Conservation (phyloP, 2,888 invertebrate species). For the Cantharis nigra region DNA sequence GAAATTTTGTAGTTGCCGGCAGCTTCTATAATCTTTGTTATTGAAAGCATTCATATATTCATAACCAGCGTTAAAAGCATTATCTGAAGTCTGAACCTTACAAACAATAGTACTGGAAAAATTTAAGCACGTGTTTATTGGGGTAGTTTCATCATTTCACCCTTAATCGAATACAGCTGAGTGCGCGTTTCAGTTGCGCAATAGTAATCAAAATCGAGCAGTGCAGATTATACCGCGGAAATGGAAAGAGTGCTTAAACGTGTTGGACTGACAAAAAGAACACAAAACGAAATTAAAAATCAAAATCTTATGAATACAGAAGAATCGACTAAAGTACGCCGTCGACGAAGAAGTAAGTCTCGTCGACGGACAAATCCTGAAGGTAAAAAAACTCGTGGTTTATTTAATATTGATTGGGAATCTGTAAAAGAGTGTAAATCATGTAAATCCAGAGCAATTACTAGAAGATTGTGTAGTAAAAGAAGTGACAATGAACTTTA, state of each 20-base stretch:
- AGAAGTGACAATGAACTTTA: conserved; percentile 83
- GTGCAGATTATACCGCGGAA: conserved; percentile 47
- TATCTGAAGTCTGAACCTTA: neutral
- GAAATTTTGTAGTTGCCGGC: neutral
- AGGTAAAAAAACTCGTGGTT: conserved; percentile 50
- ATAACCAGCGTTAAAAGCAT: neutral
- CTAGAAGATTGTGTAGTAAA: conserved; percentile 75
- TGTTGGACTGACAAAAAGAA: conserved; percentile 53
- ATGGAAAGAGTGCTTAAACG: conserved; percentile 56
- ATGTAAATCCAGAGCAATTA: conserved; percentile 63
- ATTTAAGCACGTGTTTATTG: conserved; percentile 22
- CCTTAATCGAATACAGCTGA: conserved; percentile 40
- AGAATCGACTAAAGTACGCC: conserved; percentile 40
- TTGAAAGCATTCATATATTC: neutral
- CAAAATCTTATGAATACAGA: conserved; percentile 24
- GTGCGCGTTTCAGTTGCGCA: conserved; percentile 45
- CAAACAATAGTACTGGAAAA: conserved; percentile 1
- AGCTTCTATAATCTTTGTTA: neutral
- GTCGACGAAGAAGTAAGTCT: conserved; percentile 49
- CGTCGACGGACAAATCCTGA: conserved; percentile 45
- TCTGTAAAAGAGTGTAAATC: conserved; percentile 61
- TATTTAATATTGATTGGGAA: conserved; percentile 61
- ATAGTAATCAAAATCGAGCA: conserved; percentile 35
- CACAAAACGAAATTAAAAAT: conserved; percentile 37
- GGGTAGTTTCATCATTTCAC: conserved; percentile 24